phyloP scores from a whole-genome alignment of 1,140 invertebrate species.

The Ceratosolen solmsi region DNA sequence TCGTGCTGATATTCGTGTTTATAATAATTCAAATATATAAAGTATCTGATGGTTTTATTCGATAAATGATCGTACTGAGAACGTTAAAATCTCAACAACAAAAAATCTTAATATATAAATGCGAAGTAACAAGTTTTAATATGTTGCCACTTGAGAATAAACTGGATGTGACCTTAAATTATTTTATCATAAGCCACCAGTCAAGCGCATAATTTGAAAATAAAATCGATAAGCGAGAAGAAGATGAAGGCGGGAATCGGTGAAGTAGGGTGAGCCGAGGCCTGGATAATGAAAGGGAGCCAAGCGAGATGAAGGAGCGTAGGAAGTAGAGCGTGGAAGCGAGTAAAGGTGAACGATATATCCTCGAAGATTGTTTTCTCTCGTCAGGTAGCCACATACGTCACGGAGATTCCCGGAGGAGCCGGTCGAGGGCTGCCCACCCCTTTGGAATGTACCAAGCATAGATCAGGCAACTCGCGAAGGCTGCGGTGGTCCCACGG shows the following conservation, averaged over 20 bases:
- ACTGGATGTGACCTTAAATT: too few species aligned
- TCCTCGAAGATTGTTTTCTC: conserved; percentile 75
- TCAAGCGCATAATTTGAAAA: not conserved
- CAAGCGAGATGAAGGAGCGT: conserved; percentile 52
- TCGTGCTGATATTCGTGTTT: too few species aligned
- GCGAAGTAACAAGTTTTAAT: too few species aligned
- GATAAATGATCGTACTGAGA: too few species aligned
- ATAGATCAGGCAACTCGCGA: conserved; percentile 71
- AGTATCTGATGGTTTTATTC: too few species aligned
- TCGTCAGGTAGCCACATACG: conserved; percentile 74
- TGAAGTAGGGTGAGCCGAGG: too few species aligned
- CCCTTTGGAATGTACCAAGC: conserved; percentile 64
- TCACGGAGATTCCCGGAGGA: conserved; percentile 68
- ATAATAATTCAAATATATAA: too few species aligned
- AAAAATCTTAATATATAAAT: too few species aligned
- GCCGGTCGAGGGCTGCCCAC: conserved; percentile 55
- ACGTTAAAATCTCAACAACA: too few species aligned
- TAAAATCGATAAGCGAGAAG: not conserved
- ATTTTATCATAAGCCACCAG: too few species aligned
- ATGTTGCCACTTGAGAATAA: too few species aligned
- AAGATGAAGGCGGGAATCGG: not conserved
- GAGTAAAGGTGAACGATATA: conserved; percentile 67
- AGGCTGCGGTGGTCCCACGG: conserved; percentile 65
- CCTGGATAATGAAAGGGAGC: conserved; percentile 17
- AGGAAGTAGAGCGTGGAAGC: not conserved